Conservation (phyloP, 2,888 invertebrate genomes). For the Andrena hattorfiana region DNA sequence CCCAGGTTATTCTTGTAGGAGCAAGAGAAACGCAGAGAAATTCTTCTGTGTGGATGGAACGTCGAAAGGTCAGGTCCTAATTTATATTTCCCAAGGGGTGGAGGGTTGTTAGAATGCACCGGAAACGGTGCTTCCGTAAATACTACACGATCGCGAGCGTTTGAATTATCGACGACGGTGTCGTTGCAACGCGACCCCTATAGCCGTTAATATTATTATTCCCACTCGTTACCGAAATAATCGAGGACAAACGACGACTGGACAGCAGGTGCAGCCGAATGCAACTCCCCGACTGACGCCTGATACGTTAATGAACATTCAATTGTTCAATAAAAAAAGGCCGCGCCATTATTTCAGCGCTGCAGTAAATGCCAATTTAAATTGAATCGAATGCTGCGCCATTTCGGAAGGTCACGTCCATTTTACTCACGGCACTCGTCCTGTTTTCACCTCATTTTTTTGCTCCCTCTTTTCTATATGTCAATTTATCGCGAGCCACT, state of each 20-base stretch:
- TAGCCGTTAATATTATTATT: constrained; percentile 70
- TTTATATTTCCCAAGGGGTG: too few relatives aligned
- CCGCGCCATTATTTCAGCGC: constrained; percentile 60
- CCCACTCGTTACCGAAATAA: constrained; percentile 61
- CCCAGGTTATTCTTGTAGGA: too few relatives aligned
- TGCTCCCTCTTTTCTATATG: not conserved
- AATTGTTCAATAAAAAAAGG: constrained; percentile 64
- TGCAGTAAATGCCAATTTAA: constrained; percentile 70
- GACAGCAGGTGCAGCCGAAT: constrained; percentile 60
- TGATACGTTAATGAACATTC: constrained; percentile 74
- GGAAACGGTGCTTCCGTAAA: constrained; percentile 16
- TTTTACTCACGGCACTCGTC: constrained; percentile 2
- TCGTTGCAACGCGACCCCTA: constrained; percentile 30
- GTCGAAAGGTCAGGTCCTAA: too few relatives aligned
- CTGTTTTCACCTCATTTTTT: not conserved
- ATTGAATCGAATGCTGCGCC: constrained; percentile 62
- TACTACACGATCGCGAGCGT: constrained; percentile 7
- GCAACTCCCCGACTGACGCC: constrained; percentile 61
- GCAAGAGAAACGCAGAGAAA: too few relatives aligned
- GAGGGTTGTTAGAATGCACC: not conserved
- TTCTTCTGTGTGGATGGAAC: too few relatives aligned
- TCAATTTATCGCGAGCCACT: constrained; percentile 25
- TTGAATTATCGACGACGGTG: constrained; percentile 48
- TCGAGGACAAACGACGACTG: constrained; percentile 55
- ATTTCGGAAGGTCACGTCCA: constrained; percentile 40